Conservation (phyloP, 1,140 invertebrate species). For the Calliopsis andreniformis region DNA sequence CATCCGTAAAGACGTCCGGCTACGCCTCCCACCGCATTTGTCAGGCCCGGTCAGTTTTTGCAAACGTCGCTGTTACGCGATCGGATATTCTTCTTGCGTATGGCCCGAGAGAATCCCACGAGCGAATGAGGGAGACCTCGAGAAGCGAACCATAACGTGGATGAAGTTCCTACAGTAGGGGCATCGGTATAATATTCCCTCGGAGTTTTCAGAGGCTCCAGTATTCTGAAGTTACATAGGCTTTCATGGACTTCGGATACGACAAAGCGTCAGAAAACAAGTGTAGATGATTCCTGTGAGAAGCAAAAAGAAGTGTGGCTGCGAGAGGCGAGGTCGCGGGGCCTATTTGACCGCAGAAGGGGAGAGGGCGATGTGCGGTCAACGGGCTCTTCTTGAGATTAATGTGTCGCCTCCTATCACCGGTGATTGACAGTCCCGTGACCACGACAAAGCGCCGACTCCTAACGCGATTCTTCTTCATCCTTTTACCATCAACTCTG, state of each 20-base stretch:
- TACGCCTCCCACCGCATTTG: conserved; percentile 53
- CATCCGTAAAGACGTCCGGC: conserved; percentile 62
- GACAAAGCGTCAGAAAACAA: conserved; percentile 16
- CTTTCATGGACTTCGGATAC: no score
- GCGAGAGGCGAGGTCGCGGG: conserved; percentile 63
- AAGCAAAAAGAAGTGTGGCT: conserved; percentile 3
- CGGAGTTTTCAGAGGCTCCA: no score
- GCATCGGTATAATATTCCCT: no score
- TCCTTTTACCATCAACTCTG: conserved; percentile 24
- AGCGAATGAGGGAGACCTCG: neutral
- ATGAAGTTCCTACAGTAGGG: neutral
- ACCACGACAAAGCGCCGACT: conserved; percentile 81
- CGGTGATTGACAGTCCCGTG: conserved; percentile 79
- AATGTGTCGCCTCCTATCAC: conserved; percentile 80
- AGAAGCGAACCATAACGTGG: conserved; percentile 3
- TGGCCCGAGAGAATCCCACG: neutral
- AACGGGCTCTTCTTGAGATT: conserved; percentile 75
- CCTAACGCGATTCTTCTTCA: conserved; percentile 64
- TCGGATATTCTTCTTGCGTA: conserved; percentile 30
- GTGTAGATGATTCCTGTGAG: neutral
- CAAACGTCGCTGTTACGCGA: conserved; percentile 58
- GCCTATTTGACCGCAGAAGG: conserved; percentile 71
- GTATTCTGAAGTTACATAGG: no score
- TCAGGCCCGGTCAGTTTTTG: conserved; percentile 62
- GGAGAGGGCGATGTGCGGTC: conserved; percentile 71